Evolutionary conservation across 2,113 vertebrate genomes (phyloP).

Genomic region (Engystomops pustulosus): DNA sequence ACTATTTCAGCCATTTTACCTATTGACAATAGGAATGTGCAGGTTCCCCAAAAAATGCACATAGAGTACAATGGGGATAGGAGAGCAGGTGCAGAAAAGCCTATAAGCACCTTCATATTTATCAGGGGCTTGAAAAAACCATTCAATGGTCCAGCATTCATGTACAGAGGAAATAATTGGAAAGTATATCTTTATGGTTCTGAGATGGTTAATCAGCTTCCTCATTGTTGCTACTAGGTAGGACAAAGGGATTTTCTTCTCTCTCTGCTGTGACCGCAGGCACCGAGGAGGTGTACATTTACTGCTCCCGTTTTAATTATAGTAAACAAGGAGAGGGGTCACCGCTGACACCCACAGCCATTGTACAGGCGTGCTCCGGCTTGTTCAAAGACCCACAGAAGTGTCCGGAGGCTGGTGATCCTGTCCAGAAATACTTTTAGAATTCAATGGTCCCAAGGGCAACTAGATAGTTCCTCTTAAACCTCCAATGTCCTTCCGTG

Average conservation of each 20-base stretch:
- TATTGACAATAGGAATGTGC: too few species aligned
- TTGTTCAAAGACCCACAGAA: conserved; percentile 8
- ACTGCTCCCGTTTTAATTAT: conserved; percentile 47
- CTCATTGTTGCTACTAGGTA: not conserved
- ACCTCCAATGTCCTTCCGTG: not conserved
- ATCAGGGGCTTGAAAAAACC: too few species aligned
- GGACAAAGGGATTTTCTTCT: conserved; percentile 39
- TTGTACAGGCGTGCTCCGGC: conserved; percentile 36
- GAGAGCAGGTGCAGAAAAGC: too few species aligned
- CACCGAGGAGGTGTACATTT: conserved; percentile 16
- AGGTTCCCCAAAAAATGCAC: too few species aligned
- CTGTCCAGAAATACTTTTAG: conserved; percentile 18
- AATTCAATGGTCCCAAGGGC: conserved; percentile 20
- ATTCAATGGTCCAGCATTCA: too few species aligned
- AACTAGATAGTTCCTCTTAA: conserved; percentile 32
- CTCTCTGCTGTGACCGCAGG: conserved; percentile 32
- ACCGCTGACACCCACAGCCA: conserved; percentile 36
- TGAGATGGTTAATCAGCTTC: conserved; percentile 41
- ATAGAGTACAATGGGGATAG: too few species aligned
- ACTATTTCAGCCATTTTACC: too few species aligned
- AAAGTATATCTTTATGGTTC: not conserved
- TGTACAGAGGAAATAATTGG: not conserved
- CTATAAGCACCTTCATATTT: too few species aligned
- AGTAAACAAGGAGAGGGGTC: conserved; percentile 45
- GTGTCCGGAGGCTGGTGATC: conserved; percentile 3